Conservation (phyloP, 2,888 invertebrate genomes). For the Parnassius smintheus region DNA sequence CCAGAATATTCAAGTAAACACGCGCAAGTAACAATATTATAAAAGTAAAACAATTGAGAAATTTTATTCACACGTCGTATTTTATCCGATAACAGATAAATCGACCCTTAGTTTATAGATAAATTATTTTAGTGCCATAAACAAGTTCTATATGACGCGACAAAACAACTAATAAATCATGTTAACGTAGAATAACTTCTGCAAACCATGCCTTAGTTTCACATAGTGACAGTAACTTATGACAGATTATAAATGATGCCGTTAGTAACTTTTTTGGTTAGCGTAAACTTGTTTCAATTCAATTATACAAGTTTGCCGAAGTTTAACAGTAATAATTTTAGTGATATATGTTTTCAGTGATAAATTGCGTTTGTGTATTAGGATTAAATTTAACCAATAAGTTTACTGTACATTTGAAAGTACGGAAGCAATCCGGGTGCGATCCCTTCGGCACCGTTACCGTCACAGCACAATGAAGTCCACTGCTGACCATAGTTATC, state of each 20-base stretch:
- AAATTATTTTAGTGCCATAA: slow-evolving; percentile 15
- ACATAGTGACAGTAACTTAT: slow-evolving; percentile 27
- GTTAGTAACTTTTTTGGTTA: slow-evolving; percentile 27
- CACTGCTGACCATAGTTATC: too few relatives aligned
- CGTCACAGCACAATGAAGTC: too few relatives aligned
- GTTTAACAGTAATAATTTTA: slow-evolving; percentile 9
- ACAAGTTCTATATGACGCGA: slow-evolving; percentile 18
- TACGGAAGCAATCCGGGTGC: too few relatives aligned
- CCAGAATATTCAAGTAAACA: too few relatives aligned
- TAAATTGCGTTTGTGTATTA: slow-evolving; percentile 3
- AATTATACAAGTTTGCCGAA: slow-evolving; percentile 19
- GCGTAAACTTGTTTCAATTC: slow-evolving; percentile 26
- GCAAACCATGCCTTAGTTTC: slow-evolving; percentile 22
- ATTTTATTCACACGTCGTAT: too few relatives aligned
- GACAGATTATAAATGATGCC: slow-evolving; percentile 28
- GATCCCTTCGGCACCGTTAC: too few relatives aligned
- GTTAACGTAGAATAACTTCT: slow-evolving; percentile 23
- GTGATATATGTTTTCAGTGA: not conserved
- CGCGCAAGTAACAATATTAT: too few relatives aligned
- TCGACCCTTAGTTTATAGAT: not conserved
- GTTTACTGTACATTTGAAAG: too few relatives aligned
- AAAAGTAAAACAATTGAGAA: too few relatives aligned
- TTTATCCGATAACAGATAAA: too few relatives aligned
- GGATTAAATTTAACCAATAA: not conserved
- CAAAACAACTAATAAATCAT: slow-evolving; percentile 26